These are phyloP conservation scores for Heliconius congener DNA, from an alignment of 1,140 invertebrate genomes.

Conservation along the genomic window DNA sequence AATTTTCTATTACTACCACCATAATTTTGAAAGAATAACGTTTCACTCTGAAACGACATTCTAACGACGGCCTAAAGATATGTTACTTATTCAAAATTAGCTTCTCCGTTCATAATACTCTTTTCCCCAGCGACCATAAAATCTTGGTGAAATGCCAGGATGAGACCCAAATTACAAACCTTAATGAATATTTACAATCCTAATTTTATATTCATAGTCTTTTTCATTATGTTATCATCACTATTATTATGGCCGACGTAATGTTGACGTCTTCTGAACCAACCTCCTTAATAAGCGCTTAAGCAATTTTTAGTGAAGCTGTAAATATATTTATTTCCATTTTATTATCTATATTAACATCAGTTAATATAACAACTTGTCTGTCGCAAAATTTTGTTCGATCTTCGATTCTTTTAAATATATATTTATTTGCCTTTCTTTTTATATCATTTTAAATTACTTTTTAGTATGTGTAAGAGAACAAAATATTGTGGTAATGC, in stretches of 20 bases:
- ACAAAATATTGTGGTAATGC: too few relatives aligned
- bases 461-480: too few relatives aligned
- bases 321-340: background rate
- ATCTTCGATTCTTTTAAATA: too few relatives aligned
- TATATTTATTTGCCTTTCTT: too few relatives aligned
- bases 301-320: background rate
- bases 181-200: conserved; percentile 37
- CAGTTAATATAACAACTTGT: background rate
- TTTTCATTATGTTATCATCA: conserved; percentile 28
- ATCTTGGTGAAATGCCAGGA: conserved; percentile 38
- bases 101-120: conserved; percentile 24
- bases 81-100: conserved; percentile 36
- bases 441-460: too few relatives aligned
- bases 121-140: conserved; percentile 31
- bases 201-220: conserved; percentile 34
- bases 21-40: conserved; percentile 15
- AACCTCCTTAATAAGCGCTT: background rate
- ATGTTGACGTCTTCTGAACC: background rate
- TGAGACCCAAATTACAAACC: conserved; percentile 31
- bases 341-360: background rate
- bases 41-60: conserved; percentile 20
- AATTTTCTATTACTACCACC: background rate
- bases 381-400: too few relatives aligned
- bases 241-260: background rate
- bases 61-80: conserved; percentile 17